phyloP scores from a whole-genome alignment of 2,113 vertebrate genomes.

The Tonatia bakeri region DNA sequence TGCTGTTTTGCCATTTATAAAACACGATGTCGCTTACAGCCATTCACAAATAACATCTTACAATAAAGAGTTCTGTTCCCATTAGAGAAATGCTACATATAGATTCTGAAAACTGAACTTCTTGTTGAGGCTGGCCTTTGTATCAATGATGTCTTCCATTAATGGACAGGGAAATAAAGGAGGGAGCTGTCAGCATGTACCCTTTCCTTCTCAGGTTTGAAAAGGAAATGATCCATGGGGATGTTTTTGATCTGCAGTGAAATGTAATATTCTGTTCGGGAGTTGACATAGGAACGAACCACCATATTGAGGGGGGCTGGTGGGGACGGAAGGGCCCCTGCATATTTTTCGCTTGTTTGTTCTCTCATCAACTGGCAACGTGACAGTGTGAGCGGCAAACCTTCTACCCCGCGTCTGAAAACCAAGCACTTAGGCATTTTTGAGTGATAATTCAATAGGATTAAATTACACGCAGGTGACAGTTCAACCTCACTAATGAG shows the following conservation, averaged over 20 bases:
- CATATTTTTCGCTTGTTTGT: constrained; percentile 59
- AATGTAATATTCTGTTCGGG: constrained; percentile 29
- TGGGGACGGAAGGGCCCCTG: background rate
- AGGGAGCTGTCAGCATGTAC: background rate
- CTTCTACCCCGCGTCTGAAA: constrained; percentile 80
- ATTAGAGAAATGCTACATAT: background rate
- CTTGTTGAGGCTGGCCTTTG: background rate
- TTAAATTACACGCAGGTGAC: constrained; percentile 85
- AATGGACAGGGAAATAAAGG: background rate
- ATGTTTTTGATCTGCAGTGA: constrained; percentile 36
- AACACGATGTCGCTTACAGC: background rate
- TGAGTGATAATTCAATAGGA: constrained; percentile 88
- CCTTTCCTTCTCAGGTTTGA: constrained; percentile 35
- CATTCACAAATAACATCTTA: background rate
- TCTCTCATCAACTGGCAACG: constrained; percentile 64
- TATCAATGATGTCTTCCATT: background rate
- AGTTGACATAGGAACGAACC: constrained; percentile 49
- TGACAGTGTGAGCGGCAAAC: constrained; percentile 78
- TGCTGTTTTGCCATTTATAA: background rate
- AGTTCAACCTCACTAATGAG: constrained; percentile 86
- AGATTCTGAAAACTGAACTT: background rate
- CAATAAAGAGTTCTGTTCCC: background rate
- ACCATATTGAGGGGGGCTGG: background rate
- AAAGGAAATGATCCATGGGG: constrained; percentile 46
- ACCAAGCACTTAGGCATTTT: constrained; percentile 79